Conservation (phyloP, 2,888 invertebrate genomes). For the Notodonta dromedarius region DNA sequence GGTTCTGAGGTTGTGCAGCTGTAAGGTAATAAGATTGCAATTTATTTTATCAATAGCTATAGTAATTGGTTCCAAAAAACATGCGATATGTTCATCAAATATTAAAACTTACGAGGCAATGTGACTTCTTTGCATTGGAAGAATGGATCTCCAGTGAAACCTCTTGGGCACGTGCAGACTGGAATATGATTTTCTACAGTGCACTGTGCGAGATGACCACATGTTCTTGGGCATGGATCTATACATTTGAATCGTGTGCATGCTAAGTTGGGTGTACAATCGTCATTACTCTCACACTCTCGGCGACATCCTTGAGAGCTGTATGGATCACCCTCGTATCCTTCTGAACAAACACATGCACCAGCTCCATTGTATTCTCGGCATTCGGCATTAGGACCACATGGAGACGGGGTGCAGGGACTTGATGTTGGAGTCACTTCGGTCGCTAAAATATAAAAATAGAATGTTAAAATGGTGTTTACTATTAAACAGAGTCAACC, state of each 20-base stretch:
- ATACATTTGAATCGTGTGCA: constrained; percentile 93
- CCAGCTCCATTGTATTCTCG: constrained; percentile 92
- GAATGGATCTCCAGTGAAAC: constrained; percentile 93
- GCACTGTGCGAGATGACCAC: constrained; percentile 92
- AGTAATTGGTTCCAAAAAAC: too few species aligned
- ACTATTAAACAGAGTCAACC: neutral
- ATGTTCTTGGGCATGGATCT: constrained; percentile 93
- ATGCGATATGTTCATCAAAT: too few species aligned
- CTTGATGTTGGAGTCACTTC: constrained; percentile 87
- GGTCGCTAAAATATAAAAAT: constrained; percentile 73
- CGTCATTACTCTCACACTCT: constrained; percentile 91
- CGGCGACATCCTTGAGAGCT: constrained; percentile 87
- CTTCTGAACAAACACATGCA: constrained; percentile 92
- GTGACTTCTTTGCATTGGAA: constrained; percentile 87
- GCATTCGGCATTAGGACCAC: constrained; percentile 93
- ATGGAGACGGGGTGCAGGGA: constrained; percentile 93
- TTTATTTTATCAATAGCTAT: neutral
- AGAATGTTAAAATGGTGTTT: neutral
- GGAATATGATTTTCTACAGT: constrained; percentile 91
- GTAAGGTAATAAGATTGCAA: constrained; percentile 41
- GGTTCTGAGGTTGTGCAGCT: constrained; percentile 82
- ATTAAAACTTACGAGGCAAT: constrained; percentile 58
- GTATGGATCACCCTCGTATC: constrained; percentile 93
- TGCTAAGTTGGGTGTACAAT: constrained; percentile 88
- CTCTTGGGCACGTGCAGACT: constrained; percentile 89